Evolutionary conservation across 2,113 vertebrate species (phyloP).

Genomic region (Eptatretus burgeri): DNA sequence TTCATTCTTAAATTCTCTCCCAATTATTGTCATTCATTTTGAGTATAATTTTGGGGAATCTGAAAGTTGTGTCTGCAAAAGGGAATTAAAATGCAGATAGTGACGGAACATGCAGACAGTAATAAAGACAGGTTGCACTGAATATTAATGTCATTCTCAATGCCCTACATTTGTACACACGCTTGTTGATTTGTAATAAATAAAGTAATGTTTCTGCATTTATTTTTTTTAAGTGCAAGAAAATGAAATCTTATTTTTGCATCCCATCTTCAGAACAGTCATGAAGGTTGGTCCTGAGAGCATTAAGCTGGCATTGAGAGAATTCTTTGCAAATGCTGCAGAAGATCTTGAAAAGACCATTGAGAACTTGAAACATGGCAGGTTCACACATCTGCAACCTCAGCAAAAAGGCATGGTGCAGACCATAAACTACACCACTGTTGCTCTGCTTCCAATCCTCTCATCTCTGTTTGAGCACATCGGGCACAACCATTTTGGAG

Average conservation of each 20-base stretch:
- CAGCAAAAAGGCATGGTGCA: conserved; percentile 57
- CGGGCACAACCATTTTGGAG: conserved; percentile 62
- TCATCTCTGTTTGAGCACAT: conserved; percentile 75
- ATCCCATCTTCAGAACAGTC: conserved; percentile 31
- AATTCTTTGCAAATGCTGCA: conserved; percentile 47
- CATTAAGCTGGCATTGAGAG: conserved; percentile 43
- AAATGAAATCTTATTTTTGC: neutral
- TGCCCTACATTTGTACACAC: no score
- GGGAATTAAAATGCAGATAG: no score
- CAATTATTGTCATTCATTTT: no score
- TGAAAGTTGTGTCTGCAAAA: no score
- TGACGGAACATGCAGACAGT: no score
- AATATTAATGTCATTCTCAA: no score
- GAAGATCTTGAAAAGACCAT: conserved; percentile 67
- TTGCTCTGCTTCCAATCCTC: conserved; percentile 53
- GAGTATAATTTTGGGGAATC: no score
- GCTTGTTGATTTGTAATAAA: no score
- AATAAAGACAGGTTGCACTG: no score
- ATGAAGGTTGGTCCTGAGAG: conserved; percentile 78
- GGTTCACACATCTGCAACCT: conserved; percentile 54
- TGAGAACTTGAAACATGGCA: conserved; percentile 67
- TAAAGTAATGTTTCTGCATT: no score
- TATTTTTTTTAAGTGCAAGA: no score
- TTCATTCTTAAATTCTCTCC: no score
- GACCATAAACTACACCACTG: conserved; percentile 84